Evolutionary conservation across 1,140 invertebrate genomes (phyloP).

Genomic region (Bombus breviceps): DNA sequence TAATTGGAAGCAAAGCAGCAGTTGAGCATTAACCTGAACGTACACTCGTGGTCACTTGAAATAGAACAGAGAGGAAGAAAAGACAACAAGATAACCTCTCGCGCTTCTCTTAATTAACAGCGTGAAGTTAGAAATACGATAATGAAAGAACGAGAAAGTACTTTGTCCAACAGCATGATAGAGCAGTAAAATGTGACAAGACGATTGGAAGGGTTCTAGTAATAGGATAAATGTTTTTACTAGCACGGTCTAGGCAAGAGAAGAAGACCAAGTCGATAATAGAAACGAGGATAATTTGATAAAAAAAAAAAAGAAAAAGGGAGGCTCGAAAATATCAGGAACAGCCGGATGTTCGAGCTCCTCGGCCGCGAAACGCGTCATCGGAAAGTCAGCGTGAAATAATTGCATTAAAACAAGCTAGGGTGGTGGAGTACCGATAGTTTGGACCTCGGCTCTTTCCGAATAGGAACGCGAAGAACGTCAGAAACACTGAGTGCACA

Average conservation of each 20-base stretch:
- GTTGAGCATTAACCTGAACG: constrained; percentile 2
- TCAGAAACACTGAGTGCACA: background rate
- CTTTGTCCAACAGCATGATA: background rate
- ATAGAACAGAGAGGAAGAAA: background rate
- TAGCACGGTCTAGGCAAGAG: background rate
- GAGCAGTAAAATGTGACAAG: background rate
- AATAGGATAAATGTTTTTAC: constrained; percentile 10
- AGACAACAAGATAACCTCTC: background rate
- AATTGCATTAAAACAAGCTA: constrained; percentile 68
- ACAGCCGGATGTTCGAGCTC: constrained; percentile 38
- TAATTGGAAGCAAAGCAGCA: constrained; percentile 8
- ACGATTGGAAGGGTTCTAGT: too few relatives aligned
- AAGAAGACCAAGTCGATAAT: too few relatives aligned
- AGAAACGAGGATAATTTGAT: constrained; percentile 5
- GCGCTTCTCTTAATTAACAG: constrained; percentile 25
- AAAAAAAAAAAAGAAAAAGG: background rate
- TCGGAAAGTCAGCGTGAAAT: constrained; percentile 72
- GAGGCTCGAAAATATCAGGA: constrained; percentile 38
- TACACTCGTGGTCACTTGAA: background rate
- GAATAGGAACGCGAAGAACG: background rate
- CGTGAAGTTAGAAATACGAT: background rate
- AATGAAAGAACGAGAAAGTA: background rate
- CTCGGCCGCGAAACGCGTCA: constrained; percentile 31
- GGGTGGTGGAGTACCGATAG: background rate
- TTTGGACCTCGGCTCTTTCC: background rate